phyloP scores from a whole-genome alignment of 1,140 invertebrate species.

The Agraylea sexmaculata region DNA sequence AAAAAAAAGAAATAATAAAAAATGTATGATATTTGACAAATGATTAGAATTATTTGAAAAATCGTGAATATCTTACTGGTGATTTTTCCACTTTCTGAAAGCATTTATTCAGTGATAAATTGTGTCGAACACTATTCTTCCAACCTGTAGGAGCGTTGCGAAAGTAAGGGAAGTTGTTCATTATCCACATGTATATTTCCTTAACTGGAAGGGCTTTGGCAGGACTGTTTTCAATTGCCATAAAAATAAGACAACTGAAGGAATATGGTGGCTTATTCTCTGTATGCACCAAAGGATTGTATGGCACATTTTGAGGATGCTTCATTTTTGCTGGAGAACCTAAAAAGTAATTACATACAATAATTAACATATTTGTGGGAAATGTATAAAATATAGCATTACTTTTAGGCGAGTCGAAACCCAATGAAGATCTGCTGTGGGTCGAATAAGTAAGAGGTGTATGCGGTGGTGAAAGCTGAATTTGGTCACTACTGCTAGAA shows the following conservation, averaged over 20 bases:
- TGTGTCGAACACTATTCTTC: conserved; percentile 96
- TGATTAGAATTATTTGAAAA: conserved; percentile 1
- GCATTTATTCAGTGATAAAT: conserved; percentile 91
- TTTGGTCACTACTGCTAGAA: conserved; percentile 32
- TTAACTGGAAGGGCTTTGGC: conserved; percentile 85
- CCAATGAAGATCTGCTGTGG: conserved; percentile 1
- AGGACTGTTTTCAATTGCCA: conserved; percentile 89
- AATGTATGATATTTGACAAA: conserved; percentile 1
- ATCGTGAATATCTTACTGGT: conserved; percentile 45
- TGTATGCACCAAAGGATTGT: conserved; percentile 65
- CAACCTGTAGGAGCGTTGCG: conserved; percentile 91
- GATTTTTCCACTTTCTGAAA: conserved; percentile 93
- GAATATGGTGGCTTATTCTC: conserved; percentile 90
- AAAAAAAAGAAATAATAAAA: conserved; percentile 10
- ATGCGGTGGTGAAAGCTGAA: conserved; percentile 27
- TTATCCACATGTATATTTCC: conserved; percentile 97
- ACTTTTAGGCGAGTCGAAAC: neutral
- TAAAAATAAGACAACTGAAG: conserved; percentile 91
- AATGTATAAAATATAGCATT: neutral
- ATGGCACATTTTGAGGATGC: conserved; percentile 61
- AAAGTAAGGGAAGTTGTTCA: conserved; percentile 94
- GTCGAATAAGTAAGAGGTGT: conserved; percentile 9
- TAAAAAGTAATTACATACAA: neutral
- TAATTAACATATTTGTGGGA: neutral
- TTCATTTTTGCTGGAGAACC: conserved; percentile 39